Base-by-base conservation (phyloP, 2,888 invertebrate genomes). In the Camponotus fellah region DNA sequence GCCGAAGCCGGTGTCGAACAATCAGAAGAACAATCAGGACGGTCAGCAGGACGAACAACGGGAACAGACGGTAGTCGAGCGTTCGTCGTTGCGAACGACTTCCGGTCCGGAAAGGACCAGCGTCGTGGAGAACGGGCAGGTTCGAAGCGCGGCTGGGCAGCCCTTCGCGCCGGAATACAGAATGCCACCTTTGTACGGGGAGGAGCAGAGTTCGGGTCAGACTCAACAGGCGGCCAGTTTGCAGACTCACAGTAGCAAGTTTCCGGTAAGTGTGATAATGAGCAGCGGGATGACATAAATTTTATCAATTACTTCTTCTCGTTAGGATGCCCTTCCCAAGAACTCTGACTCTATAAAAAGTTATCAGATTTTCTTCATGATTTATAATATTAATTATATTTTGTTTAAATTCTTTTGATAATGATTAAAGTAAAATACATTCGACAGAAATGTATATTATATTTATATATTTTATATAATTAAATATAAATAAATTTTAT, bases 221-320 rank as follows among this genome's bases (percentile, higher is more conserved):
- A 94, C 92, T 86, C 95, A 91, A 93, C 94, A 91, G 93, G 95
- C 92, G 92, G 94, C 93, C 66, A 94, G 92, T 90, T 95, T 97
- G 26, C 97, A 97, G 94, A 97, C 97, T 43, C 97, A 97, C 95
- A 97, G 97, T 90, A 97, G 96, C 91, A 97, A 97, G 94, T 97
- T 97, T 95, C 97, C 97, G 93, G 97, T 97, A 95, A 96, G 91
- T 87, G n/a, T 26, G 96, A 79, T 83, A 53, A 58, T 56, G 26
- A 58, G 21, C 43, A 14, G 10, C 4, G 9, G 43, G 58, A 49
- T 21, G 34, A 8, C n/a, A 49, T 72, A 49, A 46, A 37, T 80
- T 72, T 77, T 37, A 46, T 43, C 21, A 43, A 34, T 17, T 21
- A 43, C 17, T 37, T 32, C 3, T 12, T 14, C n/a, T 26, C n/a